Evolutionary conservation across 2,113 vertebrate species (phyloP).

Genomic region (Ciconia stormi): DNA sequence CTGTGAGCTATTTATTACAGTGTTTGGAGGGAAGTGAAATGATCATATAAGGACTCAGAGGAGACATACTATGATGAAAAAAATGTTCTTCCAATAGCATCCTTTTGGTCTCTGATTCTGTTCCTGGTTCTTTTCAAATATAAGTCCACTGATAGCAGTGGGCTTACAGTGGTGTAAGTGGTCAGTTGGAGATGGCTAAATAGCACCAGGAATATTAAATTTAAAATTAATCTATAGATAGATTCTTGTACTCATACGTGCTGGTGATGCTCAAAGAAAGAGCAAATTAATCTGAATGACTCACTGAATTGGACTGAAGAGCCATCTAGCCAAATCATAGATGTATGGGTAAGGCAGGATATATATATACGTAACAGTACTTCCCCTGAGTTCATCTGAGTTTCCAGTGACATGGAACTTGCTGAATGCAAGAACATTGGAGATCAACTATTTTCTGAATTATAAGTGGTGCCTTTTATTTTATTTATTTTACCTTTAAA

Average conservation of each 20-base stretch:
- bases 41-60: neutral
- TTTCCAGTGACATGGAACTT: neutral
- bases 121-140: neutral
- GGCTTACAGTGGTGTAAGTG: neutral
- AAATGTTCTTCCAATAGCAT: neutral
- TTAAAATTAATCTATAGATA: neutral
- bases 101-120: neutral
- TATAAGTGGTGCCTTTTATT: neutral
- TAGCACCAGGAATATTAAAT: neutral
- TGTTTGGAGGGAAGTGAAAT: conserved; percentile 8
- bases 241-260: neutral
- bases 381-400: neutral
- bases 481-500: neutral
- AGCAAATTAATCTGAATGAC: neutral
- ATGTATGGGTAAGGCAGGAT: neutral
- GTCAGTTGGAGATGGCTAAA: neutral
- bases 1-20: conserved; percentile 54
- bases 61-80: neutral
- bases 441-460: neutral
- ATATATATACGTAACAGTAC: too few relatives aligned
- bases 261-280: neutral
- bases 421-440: neutral
- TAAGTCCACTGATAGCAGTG: neutral
- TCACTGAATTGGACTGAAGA: neutral
- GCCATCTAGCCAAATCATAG: neutral